A percentile compares a stretch with the other conserved stretches of the same genome.
Conservation (phyloP, 92 coral and sea anemone genomes). For the Desmophyllum pertusum region DNA sequence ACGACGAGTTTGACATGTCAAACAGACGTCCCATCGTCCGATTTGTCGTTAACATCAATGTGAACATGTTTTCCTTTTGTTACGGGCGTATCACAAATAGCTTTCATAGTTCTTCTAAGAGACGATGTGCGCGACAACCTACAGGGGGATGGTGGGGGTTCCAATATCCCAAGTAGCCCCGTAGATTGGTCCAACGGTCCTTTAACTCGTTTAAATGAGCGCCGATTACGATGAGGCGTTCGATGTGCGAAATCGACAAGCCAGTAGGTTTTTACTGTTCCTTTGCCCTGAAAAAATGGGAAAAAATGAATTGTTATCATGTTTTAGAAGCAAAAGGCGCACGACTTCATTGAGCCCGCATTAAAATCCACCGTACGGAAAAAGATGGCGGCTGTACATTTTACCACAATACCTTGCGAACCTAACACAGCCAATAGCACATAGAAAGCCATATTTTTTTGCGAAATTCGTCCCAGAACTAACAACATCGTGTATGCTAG, state of each 20-base stretch:
- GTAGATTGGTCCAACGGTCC: constrained; percentile 1
- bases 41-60: constrained; percentile 18
- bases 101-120: constrained; percentile 37
- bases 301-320: background rate
- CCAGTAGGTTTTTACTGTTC: constrained; percentile 69
- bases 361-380: too few species aligned
- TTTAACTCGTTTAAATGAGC: constrained; percentile 23
- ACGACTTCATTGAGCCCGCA: too few species aligned
- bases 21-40: constrained; percentile 25
- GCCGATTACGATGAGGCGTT: constrained; percentile 20
- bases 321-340: background rate
- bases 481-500: too few species aligned
- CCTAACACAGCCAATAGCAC: too few species aligned
- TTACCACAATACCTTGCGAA: too few species aligned
- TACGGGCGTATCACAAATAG: constrained; percentile 23
- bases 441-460: too few species aligned
- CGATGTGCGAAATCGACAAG: constrained; percentile 17
- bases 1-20: background rate
- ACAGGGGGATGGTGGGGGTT: constrained; percentile 39
- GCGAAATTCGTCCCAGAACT: too few species aligned
- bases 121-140: constrained; percentile 36
- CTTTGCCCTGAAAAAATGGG: constrained; percentile 59
- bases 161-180: constrained; percentile 36
- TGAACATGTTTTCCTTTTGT: background rate
- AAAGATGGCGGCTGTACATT: too few species aligned